Conservation (phyloP, 2,797 vertebrate genomes). For the Loris lydekkerianus region DNA sequence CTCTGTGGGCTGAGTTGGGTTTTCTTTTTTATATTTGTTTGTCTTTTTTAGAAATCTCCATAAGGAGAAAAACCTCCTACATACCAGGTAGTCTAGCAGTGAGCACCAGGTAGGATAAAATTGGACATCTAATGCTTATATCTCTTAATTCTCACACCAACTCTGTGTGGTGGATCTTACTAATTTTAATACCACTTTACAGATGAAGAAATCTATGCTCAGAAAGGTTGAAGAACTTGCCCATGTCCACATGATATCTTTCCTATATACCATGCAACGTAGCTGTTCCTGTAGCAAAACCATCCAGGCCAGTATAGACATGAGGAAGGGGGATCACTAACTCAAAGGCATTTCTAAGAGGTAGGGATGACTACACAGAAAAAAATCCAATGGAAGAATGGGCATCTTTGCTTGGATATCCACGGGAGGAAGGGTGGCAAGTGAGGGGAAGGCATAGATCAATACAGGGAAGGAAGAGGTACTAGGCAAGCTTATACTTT, state of each 20-base stretch:
- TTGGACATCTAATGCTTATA: neutral
- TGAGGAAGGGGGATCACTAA: conserved; percentile 5
- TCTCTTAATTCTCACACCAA: conserved; percentile 16
- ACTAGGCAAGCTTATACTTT: neutral
- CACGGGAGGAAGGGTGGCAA: neutral
- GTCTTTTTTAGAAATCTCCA: neutral
- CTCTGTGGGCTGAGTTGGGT: neutral
- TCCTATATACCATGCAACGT: neutral
- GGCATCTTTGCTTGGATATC: neutral
- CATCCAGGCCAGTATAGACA: neutral
- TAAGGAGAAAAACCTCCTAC: conserved; percentile 4
- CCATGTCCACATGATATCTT: neutral
- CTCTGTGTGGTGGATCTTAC: conserved; percentile 2
- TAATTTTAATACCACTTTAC: conserved; percentile 27
- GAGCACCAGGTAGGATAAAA: neutral
- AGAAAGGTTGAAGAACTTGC: conserved; percentile 38
- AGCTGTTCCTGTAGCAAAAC: neutral
- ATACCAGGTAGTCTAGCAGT: conserved; percentile 10
- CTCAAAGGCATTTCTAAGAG: conserved; percentile 27
- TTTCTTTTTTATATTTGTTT: neutral
- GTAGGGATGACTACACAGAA: neutral
- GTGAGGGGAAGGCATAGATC: neutral
- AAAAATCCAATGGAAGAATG: neutral
- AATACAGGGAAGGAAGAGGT: neutral
- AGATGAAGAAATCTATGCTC: neutral